Conservation (phyloP, 2,113 vertebrate genomes). For the Pungitius pungitius region DNA sequence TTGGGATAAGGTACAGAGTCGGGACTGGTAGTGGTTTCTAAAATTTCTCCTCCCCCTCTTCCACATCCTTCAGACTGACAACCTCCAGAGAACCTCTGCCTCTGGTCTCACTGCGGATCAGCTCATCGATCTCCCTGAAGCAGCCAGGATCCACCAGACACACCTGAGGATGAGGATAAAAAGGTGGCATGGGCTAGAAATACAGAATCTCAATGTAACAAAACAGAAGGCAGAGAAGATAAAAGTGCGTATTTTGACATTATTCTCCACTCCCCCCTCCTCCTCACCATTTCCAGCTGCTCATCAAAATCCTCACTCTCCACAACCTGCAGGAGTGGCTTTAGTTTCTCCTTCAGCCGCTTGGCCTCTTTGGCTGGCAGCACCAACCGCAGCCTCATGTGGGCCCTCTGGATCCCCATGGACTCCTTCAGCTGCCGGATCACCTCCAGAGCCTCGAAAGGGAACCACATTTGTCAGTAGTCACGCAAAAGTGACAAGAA, state of each 20-base stretch:
- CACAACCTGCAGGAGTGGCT: slow-evolving; percentile 87
- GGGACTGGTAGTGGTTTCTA: slow-evolving; percentile 69
- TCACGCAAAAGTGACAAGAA: background rate
- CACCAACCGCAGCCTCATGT: slow-evolving; percentile 91
- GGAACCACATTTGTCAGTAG: background rate
- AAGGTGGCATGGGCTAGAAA: background rate
- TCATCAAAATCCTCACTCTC: slow-evolving; percentile 93
- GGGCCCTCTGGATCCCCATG: slow-evolving; percentile 94
- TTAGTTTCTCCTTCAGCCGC: slow-evolving; percentile 94
- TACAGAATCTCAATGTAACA: background rate
- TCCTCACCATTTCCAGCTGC: slow-evolving; percentile 91
- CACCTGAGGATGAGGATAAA: slow-evolving; percentile 78
- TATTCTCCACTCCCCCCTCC: background rate
- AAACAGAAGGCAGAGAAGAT: background rate
- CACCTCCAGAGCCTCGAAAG: slow-evolving; percentile 91
- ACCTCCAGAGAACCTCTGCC: slow-evolving; percentile 92
- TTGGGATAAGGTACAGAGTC: slow-evolving; percentile 29
- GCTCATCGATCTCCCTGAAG: slow-evolving; percentile 96
- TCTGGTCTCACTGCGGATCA: slow-evolving; percentile 93
- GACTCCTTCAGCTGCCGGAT: slow-evolving; percentile 93
- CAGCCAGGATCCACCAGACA: slow-evolving; percentile 95
- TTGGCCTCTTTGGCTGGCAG: slow-evolving; percentile 93
- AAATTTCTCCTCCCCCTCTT: slow-evolving; percentile 95
- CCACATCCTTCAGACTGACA: slow-evolving; percentile 93
- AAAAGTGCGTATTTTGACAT: background rate